Evolutionary conservation across 1,140 invertebrate species (phyloP).

Genomic region (Frieseomelitta varia): DNA sequence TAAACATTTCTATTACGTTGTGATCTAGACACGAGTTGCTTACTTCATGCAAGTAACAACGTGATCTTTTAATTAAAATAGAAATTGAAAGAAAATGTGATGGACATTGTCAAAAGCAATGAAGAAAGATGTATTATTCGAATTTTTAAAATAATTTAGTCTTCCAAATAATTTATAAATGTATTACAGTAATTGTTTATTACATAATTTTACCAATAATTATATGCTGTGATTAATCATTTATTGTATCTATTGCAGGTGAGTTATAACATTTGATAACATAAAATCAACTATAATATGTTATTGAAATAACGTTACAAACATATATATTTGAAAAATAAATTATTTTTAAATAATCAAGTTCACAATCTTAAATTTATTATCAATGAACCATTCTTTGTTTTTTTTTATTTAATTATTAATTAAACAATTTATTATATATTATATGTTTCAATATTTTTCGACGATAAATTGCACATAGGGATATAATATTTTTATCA

Average conservation of each 20-base stretch:
- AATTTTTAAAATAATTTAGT: constrained; percentile 31
- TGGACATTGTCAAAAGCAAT: constrained; percentile 8
- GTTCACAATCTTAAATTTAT: not conserved
- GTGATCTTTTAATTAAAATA: constrained; percentile 31
- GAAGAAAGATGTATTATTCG: constrained; percentile 12
- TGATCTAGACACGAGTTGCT: not conserved
- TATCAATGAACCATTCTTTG: not conserved
- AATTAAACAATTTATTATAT: not conserved
- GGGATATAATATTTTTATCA: not conserved
- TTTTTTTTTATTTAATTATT: constrained; percentile 5
- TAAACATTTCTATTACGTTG: not conserved
- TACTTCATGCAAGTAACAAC: constrained; percentile 29
- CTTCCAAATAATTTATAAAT: constrained; percentile 49
- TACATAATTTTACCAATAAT: constrained; percentile 27
- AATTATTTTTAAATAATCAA: not conserved
- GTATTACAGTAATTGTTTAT: constrained; percentile 26
- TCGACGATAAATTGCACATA: not conserved
- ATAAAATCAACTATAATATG: not conserved
- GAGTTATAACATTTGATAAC: constrained; percentile 12
- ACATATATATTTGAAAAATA: not conserved
- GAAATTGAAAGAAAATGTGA: constrained; percentile 24
- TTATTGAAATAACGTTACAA: not conserved
- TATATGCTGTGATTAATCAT: constrained; percentile 14
- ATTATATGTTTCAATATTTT: not conserved
- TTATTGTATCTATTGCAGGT: constrained; percentile 35